Percentiles rank a stretch among this genome's conserved stretches.
Conservation (phyloP, 2,888 invertebrate species). For the Aplocera efformata region DNA sequence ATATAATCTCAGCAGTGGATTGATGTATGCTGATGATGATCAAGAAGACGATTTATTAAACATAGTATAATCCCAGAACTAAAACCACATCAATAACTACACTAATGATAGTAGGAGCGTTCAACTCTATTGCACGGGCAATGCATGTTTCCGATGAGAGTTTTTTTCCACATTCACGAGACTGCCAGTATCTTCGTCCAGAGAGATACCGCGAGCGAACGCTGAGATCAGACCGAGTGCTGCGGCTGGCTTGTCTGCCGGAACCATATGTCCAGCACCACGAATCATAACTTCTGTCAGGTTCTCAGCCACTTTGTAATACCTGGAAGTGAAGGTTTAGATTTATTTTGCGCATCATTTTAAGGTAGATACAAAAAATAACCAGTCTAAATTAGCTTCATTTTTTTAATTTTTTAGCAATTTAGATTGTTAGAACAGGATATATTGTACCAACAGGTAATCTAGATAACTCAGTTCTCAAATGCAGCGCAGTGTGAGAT, state of each 20-base stretch:
- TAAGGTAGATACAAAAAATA: no score
- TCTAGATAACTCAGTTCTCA: no score
- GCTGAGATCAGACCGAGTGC: constrained; percentile 81
- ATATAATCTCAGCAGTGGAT: no score
- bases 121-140: constrained; percentile 36
- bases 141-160: constrained; percentile 42
- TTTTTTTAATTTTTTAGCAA: no score
- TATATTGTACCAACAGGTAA: no score
- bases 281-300: constrained; percentile 82
- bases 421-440: no score
- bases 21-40: no score
- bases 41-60: no score
- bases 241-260: constrained; percentile 81
- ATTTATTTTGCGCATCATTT: no score
- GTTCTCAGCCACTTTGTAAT: constrained; percentile 77
- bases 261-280: constrained; percentile 85
- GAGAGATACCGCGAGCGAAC: constrained; percentile 72
- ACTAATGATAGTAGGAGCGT: not conserved
- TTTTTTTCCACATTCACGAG: constrained; percentile 58
- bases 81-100: constrained; percentile 3
- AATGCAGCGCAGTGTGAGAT: no score
- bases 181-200: constrained; percentile 55
- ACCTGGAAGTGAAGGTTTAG: constrained; percentile 50
- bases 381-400: no score
- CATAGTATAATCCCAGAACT: not conserved